Conservation (phyloP, 2,113 vertebrate genomes). For the Salminus brasiliensis region DNA sequence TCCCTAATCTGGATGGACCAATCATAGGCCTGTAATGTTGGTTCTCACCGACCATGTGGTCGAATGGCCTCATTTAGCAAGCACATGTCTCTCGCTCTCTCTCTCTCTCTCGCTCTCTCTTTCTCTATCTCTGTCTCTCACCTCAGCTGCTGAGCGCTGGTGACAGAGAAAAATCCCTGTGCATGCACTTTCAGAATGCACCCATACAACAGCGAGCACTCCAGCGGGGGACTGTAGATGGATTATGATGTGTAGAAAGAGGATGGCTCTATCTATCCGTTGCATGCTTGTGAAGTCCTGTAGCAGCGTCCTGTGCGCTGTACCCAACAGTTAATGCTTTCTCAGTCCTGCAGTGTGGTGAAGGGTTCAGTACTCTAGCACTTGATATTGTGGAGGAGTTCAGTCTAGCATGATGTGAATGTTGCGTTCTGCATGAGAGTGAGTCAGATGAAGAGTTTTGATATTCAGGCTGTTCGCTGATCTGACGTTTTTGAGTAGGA, state of each 20-base stretch:
- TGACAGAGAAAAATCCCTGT: slow-evolving; percentile 44
- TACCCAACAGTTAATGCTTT: background rate
- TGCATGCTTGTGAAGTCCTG: background rate
- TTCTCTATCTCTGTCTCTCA: slow-evolving; percentile 40
- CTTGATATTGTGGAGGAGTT: no score
- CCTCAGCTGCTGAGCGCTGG: slow-evolving; percentile 30
- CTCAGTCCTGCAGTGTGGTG: background rate
- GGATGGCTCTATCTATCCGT: slow-evolving; percentile 7
- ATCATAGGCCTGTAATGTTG: slow-evolving; percentile 57
- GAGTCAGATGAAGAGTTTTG: no score
- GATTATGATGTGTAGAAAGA: slow-evolving; percentile 22
- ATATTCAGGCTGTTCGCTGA: no score
- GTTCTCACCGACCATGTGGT: slow-evolving; percentile 64
- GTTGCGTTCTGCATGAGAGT: no score
- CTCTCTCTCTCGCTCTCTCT: slow-evolving; percentile 32
- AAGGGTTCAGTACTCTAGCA: no score
- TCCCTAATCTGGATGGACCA: slow-evolving; percentile 56
- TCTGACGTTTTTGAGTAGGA: no score
- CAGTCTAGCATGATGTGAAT: no score
- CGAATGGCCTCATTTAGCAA: slow-evolving; percentile 68
- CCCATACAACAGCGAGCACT: background rate
- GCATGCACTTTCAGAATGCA: slow-evolving; percentile 33
- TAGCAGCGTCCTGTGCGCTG: background rate
- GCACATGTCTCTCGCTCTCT: slow-evolving; percentile 64
- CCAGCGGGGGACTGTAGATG: slow-evolving; percentile 5